Conservation (phyloP, 2,888 invertebrate genomes). For the Bombyx huttoni region DNA sequence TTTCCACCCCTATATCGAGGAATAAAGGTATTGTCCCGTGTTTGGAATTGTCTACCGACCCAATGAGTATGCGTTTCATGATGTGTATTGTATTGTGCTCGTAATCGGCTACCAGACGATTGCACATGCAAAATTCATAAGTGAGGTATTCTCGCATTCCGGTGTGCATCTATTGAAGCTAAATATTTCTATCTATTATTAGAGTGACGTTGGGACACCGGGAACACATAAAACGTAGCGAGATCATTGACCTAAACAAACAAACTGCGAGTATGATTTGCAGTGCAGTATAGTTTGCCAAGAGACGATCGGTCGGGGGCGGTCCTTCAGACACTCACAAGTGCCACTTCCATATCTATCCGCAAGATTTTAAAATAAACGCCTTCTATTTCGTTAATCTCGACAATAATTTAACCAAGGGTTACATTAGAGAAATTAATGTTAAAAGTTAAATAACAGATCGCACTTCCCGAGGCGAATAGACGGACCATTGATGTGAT, state of each 20-base stretch:
- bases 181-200: constrained; percentile 68
- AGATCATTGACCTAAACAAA: constrained; percentile 67
- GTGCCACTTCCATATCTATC: constrained; percentile 45
- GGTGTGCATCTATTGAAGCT: constrained; percentile 48
- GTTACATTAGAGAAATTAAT: constrained; percentile 22
- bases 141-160: constrained; percentile 45
- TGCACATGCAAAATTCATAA: constrained; percentile 34
- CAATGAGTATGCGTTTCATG: constrained; percentile 21
- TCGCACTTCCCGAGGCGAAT: constrained; percentile 18
- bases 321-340: constrained; percentile 50
- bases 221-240: constrained; percentile 65
- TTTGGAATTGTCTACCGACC: constrained; percentile 31
- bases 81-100: constrained; percentile 27
- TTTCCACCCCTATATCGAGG: constrained; percentile 26
- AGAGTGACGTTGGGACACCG: constrained; percentile 65
- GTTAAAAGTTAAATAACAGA: constrained; percentile 46
- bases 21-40: constrained; percentile 28
- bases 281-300: constrained; percentile 66
- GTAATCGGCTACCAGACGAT: constrained; percentile 24
- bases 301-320: constrained; percentile 50
- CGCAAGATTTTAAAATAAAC: constrained; percentile 32
- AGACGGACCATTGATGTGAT: constrained; percentile 40
- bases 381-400: constrained; percentile 29
- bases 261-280: constrained; percentile 63
- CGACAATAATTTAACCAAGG: constrained; percentile 25